Conservation (phyloP, 2,888 invertebrate genomes). For the Thysanoteuthis rhombus region DNA sequence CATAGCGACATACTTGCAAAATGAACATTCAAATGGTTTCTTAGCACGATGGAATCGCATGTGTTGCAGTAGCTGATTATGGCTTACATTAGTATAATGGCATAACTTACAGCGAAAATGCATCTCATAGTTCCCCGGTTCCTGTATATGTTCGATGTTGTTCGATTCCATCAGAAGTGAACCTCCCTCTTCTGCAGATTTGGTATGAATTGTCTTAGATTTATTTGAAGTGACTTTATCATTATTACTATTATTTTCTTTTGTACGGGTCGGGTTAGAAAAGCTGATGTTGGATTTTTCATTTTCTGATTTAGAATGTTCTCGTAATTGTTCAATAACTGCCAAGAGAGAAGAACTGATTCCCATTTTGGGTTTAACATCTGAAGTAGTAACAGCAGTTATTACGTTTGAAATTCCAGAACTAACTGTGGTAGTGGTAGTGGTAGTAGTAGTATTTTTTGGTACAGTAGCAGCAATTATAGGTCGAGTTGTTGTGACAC, state of each 20-base stretch:
- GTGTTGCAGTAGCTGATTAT: constrained; percentile 56
- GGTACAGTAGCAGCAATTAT: neutral
- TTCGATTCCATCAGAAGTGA: constrained; percentile 45
- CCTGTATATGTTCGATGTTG: constrained; percentile 55
- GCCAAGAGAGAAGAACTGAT: constrained; percentile 66
- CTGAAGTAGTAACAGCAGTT: neutral
- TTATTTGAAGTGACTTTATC: neutral
- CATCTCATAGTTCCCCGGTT: constrained; percentile 42
- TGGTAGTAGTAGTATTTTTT: neutral
- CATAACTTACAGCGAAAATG: constrained; percentile 62
- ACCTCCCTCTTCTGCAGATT: constrained; percentile 44
- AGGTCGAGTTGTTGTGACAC: neutral
- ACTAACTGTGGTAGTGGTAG: too few species aligned
- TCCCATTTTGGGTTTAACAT: constrained; percentile 42
- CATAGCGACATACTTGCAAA: constrained; percentile 60
- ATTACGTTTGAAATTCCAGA: constrained; percentile 33
- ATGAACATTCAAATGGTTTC: constrained; percentile 64
- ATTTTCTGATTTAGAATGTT: constrained; percentile 50
- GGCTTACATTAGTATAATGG: constrained; percentile 59
- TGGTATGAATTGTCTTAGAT: constrained; percentile 18
- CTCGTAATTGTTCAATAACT: constrained; percentile 65
- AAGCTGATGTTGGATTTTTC: constrained; percentile 44
- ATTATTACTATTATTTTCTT: too few species aligned
- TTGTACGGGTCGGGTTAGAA: neutral
- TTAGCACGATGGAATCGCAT: constrained; percentile 63